phyloP scores from a whole-genome alignment of 2,113 vertebrate species.

The Pimephales promelas region DNA sequence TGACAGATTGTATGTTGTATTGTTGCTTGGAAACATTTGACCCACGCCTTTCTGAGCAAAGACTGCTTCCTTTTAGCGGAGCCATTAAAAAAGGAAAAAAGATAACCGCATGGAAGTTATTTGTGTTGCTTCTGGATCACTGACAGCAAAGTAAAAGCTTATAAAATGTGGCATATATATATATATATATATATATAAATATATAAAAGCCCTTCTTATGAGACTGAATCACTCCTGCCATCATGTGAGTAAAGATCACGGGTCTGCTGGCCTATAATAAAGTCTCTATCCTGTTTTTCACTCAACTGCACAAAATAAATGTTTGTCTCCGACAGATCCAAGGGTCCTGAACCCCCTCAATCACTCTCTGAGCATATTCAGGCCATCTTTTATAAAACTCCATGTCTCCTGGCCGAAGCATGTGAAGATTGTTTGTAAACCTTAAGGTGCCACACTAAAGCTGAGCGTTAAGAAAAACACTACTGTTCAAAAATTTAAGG shows the following conservation, averaged over 20 bases:
- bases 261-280: slow-evolving; percentile 21
- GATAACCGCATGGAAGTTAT: slow-evolving; percentile 17
- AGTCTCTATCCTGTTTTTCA: slow-evolving; percentile 23
- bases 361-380: not conserved
- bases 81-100: slow-evolving; percentile 22
- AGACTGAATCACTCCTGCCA: not conserved
- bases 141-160: slow-evolving; percentile 29
- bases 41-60: slow-evolving; percentile 2
- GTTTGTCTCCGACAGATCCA: slow-evolving; percentile 13
- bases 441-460: not conserved
- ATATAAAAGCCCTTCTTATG: slow-evolving; percentile 23
- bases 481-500: not conserved
- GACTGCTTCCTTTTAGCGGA: slow-evolving; percentile 16
- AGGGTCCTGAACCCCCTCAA: not conserved
- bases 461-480: not conserved
- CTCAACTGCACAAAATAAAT: not conserved
- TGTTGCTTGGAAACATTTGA: slow-evolving; percentile 38
- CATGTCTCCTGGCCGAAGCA: not conserved
- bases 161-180: not conserved
- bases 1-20: slow-evolving; percentile 15
- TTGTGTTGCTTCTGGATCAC: slow-evolving; percentile 38
- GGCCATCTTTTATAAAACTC: not conserved
- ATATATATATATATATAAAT: not conserved
- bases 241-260: slow-evolving; percentile 42
- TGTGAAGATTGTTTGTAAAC: not conserved